These are phyloP conservation scores for Muntiacus muntjak DNA, from an alignment of 2,113 vertebrate species.

Conservation along the genomic window DNA sequence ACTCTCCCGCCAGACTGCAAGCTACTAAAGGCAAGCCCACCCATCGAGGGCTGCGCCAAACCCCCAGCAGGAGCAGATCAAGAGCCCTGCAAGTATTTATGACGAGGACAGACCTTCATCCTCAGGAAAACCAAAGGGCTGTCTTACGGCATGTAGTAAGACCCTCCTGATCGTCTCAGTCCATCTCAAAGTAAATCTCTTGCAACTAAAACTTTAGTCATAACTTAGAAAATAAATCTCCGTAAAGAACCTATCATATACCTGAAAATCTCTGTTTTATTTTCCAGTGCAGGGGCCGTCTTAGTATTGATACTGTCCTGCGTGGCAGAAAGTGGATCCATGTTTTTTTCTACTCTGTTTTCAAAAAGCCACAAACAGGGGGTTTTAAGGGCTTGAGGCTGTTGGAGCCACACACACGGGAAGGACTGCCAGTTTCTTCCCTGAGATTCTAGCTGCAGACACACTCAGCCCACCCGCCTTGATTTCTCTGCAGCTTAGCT, in stretches of 20 bases:
- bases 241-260: not conserved
- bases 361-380: not conserved
- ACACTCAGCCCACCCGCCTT: not conserved
- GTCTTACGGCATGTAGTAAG: fast-evolving
- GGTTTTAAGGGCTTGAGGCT: not conserved
- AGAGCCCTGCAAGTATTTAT: fast-evolving
- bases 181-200: not conserved
- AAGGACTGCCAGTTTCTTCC: not conserved
- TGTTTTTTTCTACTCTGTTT: not conserved
- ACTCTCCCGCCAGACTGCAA: fast-evolving
- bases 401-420: fast-evolving
- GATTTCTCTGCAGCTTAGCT: not conserved
- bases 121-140: not conserved
- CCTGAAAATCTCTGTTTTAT: not conserved
- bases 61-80: not conserved
- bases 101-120: fast-evolving
- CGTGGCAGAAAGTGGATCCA: fast-evolving
- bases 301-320: too few species aligned
- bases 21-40: too few species aligned
- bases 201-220: not conserved
- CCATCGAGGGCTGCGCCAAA: fast-evolving
- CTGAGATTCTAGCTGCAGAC: not conserved
- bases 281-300: not conserved
- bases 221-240: not conserved
- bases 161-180: not conserved